These are phyloP conservation scores for Entomyzon cyanotis DNA, from an alignment of 2,113 vertebrate genomes.

Conservation along the genomic window DNA sequence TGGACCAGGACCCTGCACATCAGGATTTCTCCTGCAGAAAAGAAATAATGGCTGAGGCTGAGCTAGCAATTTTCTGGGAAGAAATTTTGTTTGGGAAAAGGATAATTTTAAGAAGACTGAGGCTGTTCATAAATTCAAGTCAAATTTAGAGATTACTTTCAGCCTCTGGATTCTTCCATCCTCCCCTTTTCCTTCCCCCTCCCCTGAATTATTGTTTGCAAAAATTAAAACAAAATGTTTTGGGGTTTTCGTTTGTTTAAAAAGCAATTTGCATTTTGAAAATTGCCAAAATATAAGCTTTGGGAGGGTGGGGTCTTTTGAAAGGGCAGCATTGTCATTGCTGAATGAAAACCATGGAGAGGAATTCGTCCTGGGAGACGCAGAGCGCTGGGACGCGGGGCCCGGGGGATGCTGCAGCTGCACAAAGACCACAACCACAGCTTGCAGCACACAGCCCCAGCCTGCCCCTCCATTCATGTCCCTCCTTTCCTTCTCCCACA, in stretches of 20 bases:
- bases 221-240: constrained; percentile 67
- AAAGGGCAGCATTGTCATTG: constrained; percentile 63
- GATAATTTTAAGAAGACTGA: constrained; percentile 14
- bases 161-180: constrained; percentile 30
- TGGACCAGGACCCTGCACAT: rapidly evolving
- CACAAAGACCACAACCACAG: neutral
- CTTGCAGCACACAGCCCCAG: neutral
- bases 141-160: constrained; percentile 48
- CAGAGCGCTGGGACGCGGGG: neutral
- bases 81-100: neutral
- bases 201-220: constrained; percentile 35
- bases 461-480: neutral
- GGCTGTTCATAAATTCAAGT: constrained; percentile 30
- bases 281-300: constrained; percentile 64
- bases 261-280: constrained; percentile 58
- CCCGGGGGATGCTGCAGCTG: neutral
- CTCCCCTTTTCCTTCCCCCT: neutral
- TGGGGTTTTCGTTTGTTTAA: constrained; percentile 50
- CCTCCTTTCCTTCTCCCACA: neutral
- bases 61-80: neutral
- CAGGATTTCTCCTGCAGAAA: neutral
- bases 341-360: constrained; percentile 50
- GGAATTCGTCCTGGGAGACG: neutral
- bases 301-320: constrained; percentile 58
- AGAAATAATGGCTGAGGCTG: neutral